Evolutionary conservation across 2,888 invertebrate genomes (phyloP), one percentile per base, ranked within the genome.

Genomic region (Drosophila quasianomalipes): DNA sequence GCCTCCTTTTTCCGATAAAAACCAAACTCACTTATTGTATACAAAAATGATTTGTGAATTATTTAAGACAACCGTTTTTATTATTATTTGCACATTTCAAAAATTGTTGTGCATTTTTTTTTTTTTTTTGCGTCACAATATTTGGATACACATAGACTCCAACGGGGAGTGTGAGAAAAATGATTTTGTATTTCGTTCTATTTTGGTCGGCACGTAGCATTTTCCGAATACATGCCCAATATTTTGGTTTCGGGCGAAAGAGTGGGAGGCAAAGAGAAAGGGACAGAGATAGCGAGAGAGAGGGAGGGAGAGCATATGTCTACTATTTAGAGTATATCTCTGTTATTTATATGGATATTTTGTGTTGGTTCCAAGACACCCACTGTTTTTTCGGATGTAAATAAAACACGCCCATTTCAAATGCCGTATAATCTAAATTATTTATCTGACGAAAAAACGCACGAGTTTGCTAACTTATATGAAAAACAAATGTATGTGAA

Each of bases 151-250:
- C 67, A 61, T 28, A 47, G 49, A 49, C 49, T 31, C 37, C 47
- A 44, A 53, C 19, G 35, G 28, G 41, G 31, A 4, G 44, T 47
- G 33, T 51, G 51, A 1, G 41, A 31, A 52, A 53, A 26, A 47
- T 68, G 55, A 55, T 26, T 75, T 41, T 66, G 33, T 59, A 59
- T 65, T 70, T 70, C 41, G 49, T 47, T 70, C 85, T 85, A 85
- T 85, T 85, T 85, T 57, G 70, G 85, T 73, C 64, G 74, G 49
- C 85, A 75, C 70, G 74, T 80, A 86, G 61, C 44, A 30, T 66
- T 76, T 73, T 68, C 67, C 35, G 9, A 60, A 59, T 62, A 49
- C 55, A 59, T 52, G 61, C 19, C 51, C 68, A 37, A 70, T 72
- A 35, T 58, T 61, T 58, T 10, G 47, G 37, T 44, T 33, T 52